Evolutionary conservation across 37 sponge, comb jelly and placozoan species (phyloP).

Genomic region (Theonella swinhoei): DNA sequence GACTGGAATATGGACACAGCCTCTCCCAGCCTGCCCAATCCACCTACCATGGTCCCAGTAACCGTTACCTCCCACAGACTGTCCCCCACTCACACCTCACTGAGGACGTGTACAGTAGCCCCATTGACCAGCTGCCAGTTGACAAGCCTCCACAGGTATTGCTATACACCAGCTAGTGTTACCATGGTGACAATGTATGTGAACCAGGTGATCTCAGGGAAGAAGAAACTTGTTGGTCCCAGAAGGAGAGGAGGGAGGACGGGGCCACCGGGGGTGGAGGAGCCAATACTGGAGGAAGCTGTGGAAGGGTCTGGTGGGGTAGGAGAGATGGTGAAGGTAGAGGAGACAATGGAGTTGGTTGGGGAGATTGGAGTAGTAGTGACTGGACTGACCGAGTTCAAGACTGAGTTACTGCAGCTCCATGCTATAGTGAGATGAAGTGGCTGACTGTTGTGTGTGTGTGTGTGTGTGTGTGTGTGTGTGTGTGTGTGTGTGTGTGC

Average conservation of each 20-base stretch:
- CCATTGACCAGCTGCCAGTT: constrained; percentile 42
- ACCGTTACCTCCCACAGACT: neutral
- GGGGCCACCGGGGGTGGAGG: neutral
- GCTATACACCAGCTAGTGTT: too few relatives aligned
- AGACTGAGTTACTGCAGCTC: constrained; percentile 57
- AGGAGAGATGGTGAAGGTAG: neutral
- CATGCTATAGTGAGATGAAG: constrained; percentile 51
- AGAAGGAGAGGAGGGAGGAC: neutral
- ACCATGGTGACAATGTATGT: too few relatives aligned
- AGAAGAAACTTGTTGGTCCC: neutral
- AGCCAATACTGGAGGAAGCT: neutral
- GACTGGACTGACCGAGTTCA: constrained; percentile 46
- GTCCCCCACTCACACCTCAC: neutral
- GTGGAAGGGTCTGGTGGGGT: neutral
- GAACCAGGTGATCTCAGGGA: neutral
- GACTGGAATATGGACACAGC: neutral
- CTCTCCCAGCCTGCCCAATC: neutral
- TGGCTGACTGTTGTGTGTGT: too few relatives aligned
- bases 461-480: neutral
- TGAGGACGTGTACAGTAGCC: constrained; percentile 32
- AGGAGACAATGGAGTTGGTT: neutral
- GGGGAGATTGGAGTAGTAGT: constrained; percentile 31
- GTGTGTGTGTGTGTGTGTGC: neutral
- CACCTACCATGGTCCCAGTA: neutral
- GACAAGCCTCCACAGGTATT: neutral